phyloP scores from a whole-genome alignment of 2,113 vertebrate species.

The Sigmodon hispidus region DNA sequence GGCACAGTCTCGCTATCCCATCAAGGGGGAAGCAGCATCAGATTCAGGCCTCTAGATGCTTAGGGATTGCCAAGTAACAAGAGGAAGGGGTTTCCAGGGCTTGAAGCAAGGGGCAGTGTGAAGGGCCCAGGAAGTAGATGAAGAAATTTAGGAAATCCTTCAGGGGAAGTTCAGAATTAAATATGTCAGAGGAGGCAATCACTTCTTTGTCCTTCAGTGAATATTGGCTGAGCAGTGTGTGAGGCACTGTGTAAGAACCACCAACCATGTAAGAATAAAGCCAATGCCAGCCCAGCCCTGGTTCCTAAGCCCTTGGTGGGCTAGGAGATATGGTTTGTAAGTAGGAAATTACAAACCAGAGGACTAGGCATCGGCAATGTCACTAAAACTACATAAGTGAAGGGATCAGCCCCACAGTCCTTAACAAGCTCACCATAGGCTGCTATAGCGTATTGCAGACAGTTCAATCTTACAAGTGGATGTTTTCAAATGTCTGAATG shows the following conservation, averaged over 20 bases:
- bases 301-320: not conserved
- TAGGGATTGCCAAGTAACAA: not conserved
- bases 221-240: not conserved
- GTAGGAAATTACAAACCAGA: not conserved
- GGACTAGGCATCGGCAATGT: not conserved
- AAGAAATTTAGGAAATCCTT: conserved; percentile 35
- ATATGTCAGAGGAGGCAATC: not conserved
- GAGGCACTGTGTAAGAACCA: not conserved
- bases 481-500: not conserved
- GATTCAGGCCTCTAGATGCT: not conserved
- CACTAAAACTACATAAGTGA: not conserved
- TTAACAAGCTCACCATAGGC: no score
- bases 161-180: conserved; percentile 37
- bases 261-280: not conserved
- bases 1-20: not conserved
- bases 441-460: not conserved
- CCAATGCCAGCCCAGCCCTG: not conserved
- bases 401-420: no score
- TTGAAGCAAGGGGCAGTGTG: not conserved
- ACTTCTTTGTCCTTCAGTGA: not conserved
- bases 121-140: not conserved
- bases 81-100: conserved; percentile 2
- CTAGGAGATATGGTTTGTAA: not conserved
- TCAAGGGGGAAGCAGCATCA: conserved; percentile 3
- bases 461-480: not conserved